Base-by-base conservation (phyloP, 2,888 invertebrate genomes). In the Chorisops tibialis region DNA sequence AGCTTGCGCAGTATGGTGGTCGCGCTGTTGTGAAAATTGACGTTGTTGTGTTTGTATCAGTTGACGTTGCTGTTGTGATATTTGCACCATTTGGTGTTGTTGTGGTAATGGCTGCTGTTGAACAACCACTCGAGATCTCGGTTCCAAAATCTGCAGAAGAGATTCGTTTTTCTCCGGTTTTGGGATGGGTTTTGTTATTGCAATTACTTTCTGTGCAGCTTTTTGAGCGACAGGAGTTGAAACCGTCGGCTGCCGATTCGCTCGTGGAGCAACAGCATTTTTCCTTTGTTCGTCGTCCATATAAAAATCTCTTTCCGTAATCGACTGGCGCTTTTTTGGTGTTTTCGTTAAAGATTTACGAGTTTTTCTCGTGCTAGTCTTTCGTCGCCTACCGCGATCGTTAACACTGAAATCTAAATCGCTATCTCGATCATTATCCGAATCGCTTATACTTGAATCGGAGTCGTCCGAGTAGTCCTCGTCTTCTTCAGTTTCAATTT, bases 351-450 rank as follows among this genome's bases (percentile, higher is more conserved):
- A 14, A 7, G 49, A 30, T 45, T 59, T 54, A 1, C 67, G 43
- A 12, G 58, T 58, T 21, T 59, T 61, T n/a, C 61, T 63, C 35
- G 54, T 51, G 9, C 61, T 45, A 11, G 63, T 38, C 62, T 74
- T 75, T 3, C 72, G 70, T 67, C 74, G 72, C 24, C 70, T 70
- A 14, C 73, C 69, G 2, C 77, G 72, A 68, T 82, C 83, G 69
- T 81, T 82, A 63, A 85, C 83, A 68, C 83, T 83, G 64, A 84
- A 84, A 77, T 85, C 85, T 30, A 84, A 82, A 69, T 85, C 85
- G 72, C 84, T 81, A 62, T 85, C 85, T 48, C 83, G 81, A 66
- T 79, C 79, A 69, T 84, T 84, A 62, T 77, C 77, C 0, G 72
- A 72, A 38, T 77, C 75, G 65, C 81, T 82, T 43, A 81, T 79